Evolutionary conservation across 1,140 invertebrate species (phyloP), one percentile per base, ranked within the genome.

Genomic region (Agrypnia vestita): DNA sequence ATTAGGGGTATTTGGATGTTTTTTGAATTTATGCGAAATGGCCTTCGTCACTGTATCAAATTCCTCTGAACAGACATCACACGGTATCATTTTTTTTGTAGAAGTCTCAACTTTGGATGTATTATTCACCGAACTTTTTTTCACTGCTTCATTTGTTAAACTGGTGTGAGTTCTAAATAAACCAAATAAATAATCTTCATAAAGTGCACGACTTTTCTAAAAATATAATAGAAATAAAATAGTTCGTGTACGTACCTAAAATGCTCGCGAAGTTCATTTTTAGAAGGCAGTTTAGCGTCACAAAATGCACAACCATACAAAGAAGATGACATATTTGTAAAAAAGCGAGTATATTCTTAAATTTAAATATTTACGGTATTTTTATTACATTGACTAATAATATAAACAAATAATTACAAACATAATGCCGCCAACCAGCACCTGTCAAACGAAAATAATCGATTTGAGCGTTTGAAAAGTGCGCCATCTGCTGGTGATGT

Each of bases 11-110:
- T 92, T 90, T 12, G 92, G 92, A 85, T 94, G 93, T 59, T 91
- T 87, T 84, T 91, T 92, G 84, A 92, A 93, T 85, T 93, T 92
- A 85, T 94, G 93, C 79, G 92, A 91, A 78, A 94, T 93, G 0
- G 93, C 92, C 77, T 90, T 88, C 0, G 92, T 92, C 72, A 92
- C 91, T 4, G 90, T 90, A 13, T 90, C 88, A 84, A 94, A 94
- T 59, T 88, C 84, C 85, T 91, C 89, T 13, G 86, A 85, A 84
- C 92, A 93, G 56, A 92, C 90, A 86, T 93, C 92, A 84, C 93
- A 93, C 11, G 71, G 13, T n/a, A 74, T 25, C 15, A 56, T 9
- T 43, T 55, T 56, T 17, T 71, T 25, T 64, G 1, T 9, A 64
- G n/a, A 6, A 64, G n/a, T 64, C 12, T 35, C 61, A 12, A 64